Evolutionary conservation across 2,113 vertebrate species (phyloP).

Genomic region (Motacilla alba): DNA sequence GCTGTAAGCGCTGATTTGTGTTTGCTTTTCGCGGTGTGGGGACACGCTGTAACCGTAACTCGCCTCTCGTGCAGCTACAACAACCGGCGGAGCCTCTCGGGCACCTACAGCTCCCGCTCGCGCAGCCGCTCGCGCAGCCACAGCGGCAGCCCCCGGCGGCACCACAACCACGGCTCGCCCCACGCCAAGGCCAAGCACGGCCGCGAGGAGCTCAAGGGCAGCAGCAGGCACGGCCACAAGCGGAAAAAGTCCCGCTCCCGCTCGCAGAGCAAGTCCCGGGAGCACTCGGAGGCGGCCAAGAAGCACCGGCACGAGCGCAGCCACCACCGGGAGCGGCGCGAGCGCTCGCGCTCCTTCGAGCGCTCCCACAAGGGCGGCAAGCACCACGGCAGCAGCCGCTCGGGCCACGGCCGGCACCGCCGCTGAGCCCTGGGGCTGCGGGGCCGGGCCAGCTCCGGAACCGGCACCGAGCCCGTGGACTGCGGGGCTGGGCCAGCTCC

Average conservation of each 20-base stretch:
- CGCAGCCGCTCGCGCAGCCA: conserved; percentile 92
- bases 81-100: conserved; percentile 91
- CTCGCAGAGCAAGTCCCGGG: conserved; percentile 87
- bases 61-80: conserved; percentile 80
- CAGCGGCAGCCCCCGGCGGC: conserved; percentile 88
- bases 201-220: conserved; percentile 84
- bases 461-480: conserved; percentile 62
- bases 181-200: conserved; percentile 89
- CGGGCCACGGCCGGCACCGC: conserved; percentile 89
- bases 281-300: conserved; percentile 85
- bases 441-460: background rate
- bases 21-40: fast-evolving
- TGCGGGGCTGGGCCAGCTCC: background rate
- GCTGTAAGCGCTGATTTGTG: fast-evolving
- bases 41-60: fast-evolving
- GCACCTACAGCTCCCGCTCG: conserved; percentile 95
- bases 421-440: conserved; percentile 65
- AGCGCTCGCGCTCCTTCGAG: conserved; percentile 92
- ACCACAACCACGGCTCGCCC: conserved; percentile 84
- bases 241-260: conserved; percentile 91
- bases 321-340: conserved; percentile 88
- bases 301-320: conserved; percentile 93
- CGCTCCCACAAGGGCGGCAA: conserved; percentile 89
- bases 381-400: conserved; percentile 87
- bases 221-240: conserved; percentile 88